A percentile compares a stretch with the other conserved stretches of the same genome.
Conservation (phyloP, 2,888 invertebrate species). For the Diachrysia chrysitis region DNA sequence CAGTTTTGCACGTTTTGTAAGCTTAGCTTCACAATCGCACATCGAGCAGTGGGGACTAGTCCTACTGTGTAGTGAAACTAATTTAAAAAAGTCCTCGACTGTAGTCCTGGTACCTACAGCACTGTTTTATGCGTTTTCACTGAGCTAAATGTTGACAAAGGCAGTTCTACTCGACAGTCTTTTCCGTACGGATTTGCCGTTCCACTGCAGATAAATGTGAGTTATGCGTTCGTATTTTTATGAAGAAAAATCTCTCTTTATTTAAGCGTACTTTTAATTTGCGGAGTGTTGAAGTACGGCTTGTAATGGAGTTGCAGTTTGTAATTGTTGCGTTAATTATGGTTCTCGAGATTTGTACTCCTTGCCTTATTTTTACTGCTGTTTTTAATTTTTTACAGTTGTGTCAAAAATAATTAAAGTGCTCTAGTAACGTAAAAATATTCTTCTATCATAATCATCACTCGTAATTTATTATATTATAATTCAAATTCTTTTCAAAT, state of each 20-base stretch:
- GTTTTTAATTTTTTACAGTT: neutral
- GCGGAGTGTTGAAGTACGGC: conserved; percentile 34
- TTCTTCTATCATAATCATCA: neutral
- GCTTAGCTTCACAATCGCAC: conserved; percentile 6
- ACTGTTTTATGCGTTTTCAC: conserved; percentile 62
- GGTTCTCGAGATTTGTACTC: conserved; percentile 9
- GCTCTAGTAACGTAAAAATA: too few species aligned
- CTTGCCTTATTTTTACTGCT: conserved; percentile 18
- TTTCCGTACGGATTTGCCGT: conserved; percentile 57
- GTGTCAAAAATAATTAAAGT: neutral
- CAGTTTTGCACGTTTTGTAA: neutral
- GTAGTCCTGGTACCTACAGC: conserved; percentile 29
- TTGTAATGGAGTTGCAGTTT: conserved; percentile 19
- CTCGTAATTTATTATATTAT: neutral
- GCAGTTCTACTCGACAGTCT: conserved; percentile 51
- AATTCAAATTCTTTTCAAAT: neutral
- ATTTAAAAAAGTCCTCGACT: conserved; percentile 53
- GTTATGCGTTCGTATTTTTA: conserved; percentile 34
- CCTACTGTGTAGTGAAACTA: conserved; percentile 52
- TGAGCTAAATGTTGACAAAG: conserved; percentile 64
- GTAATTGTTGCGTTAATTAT: conserved; percentile 35
- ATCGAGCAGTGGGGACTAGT: neutral
- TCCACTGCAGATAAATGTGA: conserved; percentile 55
- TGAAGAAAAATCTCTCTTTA: conserved; percentile 30
- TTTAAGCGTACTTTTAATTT: conserved; percentile 39